These are phyloP conservation scores for Panthera uncia DNA, from an alignment of 2,113 vertebrate genomes.

Conservation along the genomic window DNA sequence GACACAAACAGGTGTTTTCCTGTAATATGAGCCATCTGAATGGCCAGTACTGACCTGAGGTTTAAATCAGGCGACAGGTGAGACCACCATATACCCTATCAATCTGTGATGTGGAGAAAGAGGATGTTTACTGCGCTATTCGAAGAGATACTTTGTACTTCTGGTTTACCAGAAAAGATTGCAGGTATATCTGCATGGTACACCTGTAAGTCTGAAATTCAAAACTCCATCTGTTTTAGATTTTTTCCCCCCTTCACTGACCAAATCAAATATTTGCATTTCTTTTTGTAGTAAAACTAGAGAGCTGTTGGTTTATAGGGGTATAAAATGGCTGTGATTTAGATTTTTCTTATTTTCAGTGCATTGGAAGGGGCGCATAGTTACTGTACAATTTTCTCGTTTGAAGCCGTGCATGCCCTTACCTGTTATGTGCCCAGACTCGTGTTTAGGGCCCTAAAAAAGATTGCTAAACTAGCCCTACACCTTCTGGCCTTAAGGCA, in stretches of 20 bases:
- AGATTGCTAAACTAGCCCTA: not conserved
- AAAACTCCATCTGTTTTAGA: not conserved
- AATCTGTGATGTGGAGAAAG: not conserved
- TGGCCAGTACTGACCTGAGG: not conserved
- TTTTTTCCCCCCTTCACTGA: not conserved
- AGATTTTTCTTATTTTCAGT: not conserved
- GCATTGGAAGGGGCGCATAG: not conserved
- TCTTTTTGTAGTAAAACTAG: not conserved
- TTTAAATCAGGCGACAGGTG: not conserved
- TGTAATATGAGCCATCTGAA: not conserved
- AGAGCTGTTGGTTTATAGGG: not conserved
- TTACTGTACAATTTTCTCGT: rapidly evolving
- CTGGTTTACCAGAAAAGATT: not conserved
- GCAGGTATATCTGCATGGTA: not conserved
- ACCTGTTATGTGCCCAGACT: not conserved
- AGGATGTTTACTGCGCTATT: not conserved
- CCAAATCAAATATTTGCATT: not conserved
- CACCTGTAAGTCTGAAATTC: not conserved
- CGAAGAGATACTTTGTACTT: not conserved
- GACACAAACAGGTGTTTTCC: not conserved
- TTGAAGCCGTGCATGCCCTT: not conserved
- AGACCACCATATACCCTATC: rapidly evolving
- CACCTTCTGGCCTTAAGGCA: not conserved
- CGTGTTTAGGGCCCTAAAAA: not conserved
- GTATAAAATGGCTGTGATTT: not conserved